A percentile compares a stretch with the other conserved stretches of the same genome.
Evolutionary conservation across 2,888 invertebrate genomes (phyloP).

Genomic region (Papilio protenor): DNA sequence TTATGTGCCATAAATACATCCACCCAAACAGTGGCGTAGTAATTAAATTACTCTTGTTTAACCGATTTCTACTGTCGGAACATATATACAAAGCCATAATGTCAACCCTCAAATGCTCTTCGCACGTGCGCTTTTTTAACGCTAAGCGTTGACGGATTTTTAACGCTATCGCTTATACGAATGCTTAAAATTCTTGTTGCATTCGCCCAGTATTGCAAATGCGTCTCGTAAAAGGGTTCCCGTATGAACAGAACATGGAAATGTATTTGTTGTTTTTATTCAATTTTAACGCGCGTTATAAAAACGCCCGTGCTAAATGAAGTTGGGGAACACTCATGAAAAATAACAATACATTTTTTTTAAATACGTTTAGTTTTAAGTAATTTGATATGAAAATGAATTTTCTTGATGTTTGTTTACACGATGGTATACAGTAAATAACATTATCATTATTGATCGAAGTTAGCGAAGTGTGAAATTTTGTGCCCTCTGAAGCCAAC

Average conservation of each 20-base stretch:
- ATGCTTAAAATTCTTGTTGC: no score
- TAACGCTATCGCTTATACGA: no score
- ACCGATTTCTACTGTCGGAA: neutral
- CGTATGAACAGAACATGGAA: no score
- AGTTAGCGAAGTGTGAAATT: conserved; percentile 31
- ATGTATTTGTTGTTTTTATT: no score
- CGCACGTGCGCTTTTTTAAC: no score
- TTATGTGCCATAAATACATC: neutral
- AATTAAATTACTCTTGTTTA: neutral
- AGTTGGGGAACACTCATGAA: no score
- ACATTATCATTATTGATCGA: conserved; percentile 22
- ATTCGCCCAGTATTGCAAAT: no score
- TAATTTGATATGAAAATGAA: neutral
- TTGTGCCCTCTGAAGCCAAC: conserved; percentile 6
- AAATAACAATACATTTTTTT: neutral
- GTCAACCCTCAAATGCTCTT: neutral
- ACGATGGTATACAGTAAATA: neutral
- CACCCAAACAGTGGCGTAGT: neutral
- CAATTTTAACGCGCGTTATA: no score
- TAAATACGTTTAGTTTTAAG: neutral
- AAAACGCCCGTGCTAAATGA: no score
- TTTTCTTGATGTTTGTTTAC: neutral
- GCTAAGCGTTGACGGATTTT: no score
- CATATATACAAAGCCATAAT: no score
- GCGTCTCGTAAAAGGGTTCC: no score